phyloP scores from a whole-genome alignment of 2,797 vertebrate species.

The Thripadectes ignobilis region DNA sequence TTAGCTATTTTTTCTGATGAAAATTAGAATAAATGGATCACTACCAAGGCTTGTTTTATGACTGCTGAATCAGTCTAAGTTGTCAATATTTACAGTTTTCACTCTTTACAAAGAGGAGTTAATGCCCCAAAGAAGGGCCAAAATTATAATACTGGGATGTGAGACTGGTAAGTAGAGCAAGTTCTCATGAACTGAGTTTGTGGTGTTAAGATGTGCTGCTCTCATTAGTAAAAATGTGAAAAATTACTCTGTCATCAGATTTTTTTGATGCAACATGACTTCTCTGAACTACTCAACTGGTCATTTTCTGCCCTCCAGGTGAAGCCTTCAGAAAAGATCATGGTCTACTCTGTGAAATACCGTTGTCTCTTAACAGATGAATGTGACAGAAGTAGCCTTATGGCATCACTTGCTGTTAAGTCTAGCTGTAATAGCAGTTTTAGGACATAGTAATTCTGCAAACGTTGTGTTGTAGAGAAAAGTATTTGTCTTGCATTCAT shows the following conservation, averaged over 20 bases:
- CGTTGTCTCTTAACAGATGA: conserved; percentile 5
- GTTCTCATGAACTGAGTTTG: neutral
- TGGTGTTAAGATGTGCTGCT: neutral
- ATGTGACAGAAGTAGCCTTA: neutral
- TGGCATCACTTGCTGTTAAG: neutral
- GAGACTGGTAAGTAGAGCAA: neutral
- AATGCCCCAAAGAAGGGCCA: neutral
- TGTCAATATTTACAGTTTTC: neutral
- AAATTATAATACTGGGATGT: neutral
- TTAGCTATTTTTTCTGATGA: neutral
- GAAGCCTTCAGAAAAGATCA: conserved; percentile 33
- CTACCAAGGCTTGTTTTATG: neutral
- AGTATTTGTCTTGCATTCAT: neutral
- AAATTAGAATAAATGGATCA: neutral
- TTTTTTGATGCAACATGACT: neutral
- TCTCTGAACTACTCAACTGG: conserved; percentile 33
- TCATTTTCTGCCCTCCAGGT: conserved; percentile 39
- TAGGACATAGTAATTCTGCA: neutral
- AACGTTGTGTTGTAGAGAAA: neutral
- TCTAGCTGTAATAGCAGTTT: neutral
- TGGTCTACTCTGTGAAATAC: conserved; percentile 18
- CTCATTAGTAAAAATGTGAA: neutral
- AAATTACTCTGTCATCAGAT: neutral
- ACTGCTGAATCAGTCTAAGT: neutral
- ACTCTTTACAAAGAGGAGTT: neutral